Percentiles rank a stretch among this genome's conserved stretches.
phyloP scores from a whole-genome alignment of 2,113 vertebrate genomes.

The Chaenocephalus aceratus region DNA sequence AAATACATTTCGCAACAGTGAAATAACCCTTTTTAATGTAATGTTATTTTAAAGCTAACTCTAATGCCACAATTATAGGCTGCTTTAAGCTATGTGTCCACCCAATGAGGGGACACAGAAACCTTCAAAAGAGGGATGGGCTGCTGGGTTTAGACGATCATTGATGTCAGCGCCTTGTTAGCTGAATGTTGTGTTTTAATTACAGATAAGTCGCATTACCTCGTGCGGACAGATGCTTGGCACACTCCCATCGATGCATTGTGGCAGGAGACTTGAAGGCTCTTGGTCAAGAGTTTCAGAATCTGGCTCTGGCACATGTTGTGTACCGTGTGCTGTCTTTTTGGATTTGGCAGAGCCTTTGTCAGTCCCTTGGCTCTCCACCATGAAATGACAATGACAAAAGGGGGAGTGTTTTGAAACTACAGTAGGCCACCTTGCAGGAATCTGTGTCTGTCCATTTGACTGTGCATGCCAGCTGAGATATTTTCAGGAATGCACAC shows the following conservation, averaged over 20 bases:
- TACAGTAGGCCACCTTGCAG: slow-evolving; percentile 31
- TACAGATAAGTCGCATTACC: slow-evolving; percentile 30
- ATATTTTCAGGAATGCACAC: slow-evolving; percentile 6
- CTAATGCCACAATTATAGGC: neutral
- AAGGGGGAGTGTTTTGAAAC: slow-evolving; percentile 34
- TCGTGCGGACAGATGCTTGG: slow-evolving; percentile 50
- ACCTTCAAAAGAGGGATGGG: neutral
- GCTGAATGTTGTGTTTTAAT: slow-evolving; percentile 28
- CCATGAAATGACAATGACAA: slow-evolving; percentile 34
- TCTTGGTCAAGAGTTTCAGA: slow-evolving; percentile 45
- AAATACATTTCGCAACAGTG: neutral
- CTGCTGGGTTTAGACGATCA: neutral
- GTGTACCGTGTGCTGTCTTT: slow-evolving; percentile 25
- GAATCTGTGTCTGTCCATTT: slow-evolving; percentile 34
- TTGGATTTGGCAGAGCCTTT: slow-evolving; percentile 51
- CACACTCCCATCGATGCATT: neutral
- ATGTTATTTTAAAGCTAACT: neutral
- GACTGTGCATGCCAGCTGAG: slow-evolving; percentile 7
- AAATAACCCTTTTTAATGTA: neutral
- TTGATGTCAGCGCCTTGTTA: slow-evolving; percentile 14
- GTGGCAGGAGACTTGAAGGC: slow-evolving; percentile 14
- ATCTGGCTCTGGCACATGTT: slow-evolving; percentile 42
- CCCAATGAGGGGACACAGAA: neutral
- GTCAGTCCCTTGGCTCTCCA: slow-evolving; percentile 56
- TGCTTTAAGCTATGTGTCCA: neutral